Evolutionary conservation across 2,113 vertebrate species (phyloP).

Genomic region (Polypterus bichir): DNA sequence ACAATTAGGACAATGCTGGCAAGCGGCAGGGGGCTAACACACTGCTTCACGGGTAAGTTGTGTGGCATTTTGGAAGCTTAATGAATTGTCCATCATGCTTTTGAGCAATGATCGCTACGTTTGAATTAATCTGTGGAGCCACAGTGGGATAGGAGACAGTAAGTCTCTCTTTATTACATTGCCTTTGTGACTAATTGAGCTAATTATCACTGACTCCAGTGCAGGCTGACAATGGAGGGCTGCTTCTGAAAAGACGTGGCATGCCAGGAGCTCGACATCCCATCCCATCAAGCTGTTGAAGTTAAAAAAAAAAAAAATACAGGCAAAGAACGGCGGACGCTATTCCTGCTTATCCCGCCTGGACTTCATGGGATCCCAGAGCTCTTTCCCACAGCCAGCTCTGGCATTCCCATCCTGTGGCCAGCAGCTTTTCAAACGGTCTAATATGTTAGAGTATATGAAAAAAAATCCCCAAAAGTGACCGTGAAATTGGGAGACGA

Average conservation of each 20-base stretch:
- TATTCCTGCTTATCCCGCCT: too few species aligned
- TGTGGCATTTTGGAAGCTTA: constrained; percentile 95
- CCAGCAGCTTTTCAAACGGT: too few species aligned
- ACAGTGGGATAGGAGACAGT: constrained; percentile 98
- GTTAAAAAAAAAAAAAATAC: too few species aligned
- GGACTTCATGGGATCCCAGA: too few species aligned
- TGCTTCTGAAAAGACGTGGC: constrained; percentile 36
- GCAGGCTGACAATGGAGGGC: constrained; percentile 81
- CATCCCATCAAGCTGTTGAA: too few species aligned
- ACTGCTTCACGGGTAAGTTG: constrained; percentile 95
- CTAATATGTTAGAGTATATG: too few species aligned
- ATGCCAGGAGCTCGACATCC: too few species aligned
- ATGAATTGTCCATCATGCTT: constrained; percentile 98
- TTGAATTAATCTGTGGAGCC: constrained; percentile 82
- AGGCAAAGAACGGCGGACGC: too few species aligned
- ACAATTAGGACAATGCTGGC: constrained; percentile 81
- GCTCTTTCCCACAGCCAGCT: too few species aligned
- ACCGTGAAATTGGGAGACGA: too few species aligned
- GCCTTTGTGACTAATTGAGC: constrained; percentile 99
- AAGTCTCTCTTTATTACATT: constrained; percentile 99
- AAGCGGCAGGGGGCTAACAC: constrained; percentile 92
- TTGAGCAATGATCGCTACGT: constrained; percentile 79
- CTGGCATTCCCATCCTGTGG: too few species aligned
- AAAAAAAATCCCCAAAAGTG: too few species aligned
- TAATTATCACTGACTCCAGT: constrained; percentile 99